These are phyloP conservation scores for Caenorhabditis doughertyi DNA, from an alignment of 2,888 invertebrate species.

Conservation along the genomic window DNA sequence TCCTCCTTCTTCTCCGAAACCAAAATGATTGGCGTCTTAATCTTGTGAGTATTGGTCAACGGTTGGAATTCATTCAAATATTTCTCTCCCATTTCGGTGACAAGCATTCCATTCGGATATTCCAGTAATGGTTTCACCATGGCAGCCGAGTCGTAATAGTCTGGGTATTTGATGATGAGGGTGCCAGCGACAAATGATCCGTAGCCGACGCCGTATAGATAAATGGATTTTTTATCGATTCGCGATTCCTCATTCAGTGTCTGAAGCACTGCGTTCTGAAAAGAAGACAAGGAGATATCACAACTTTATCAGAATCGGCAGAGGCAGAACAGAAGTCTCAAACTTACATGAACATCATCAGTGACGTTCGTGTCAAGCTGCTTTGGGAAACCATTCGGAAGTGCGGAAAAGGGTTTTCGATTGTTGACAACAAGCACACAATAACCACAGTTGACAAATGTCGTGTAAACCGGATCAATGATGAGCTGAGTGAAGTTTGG, in stretches of 20 bases:
- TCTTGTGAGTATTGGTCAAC: too few relatives aligned
- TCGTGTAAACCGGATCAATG: neutral
- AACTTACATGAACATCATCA: conserved; percentile 19
- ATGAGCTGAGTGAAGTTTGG: neutral
- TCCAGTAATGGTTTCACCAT: too few relatives aligned
- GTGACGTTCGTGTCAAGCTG: neutral
- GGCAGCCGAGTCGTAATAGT: neutral
- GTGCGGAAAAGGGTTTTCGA: conserved; percentile 1
- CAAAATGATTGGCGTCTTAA: too few relatives aligned
- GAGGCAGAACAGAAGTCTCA: too few relatives aligned
- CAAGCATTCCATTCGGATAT: too few relatives aligned
- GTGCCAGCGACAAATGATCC: conserved; percentile 4
- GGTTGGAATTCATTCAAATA: too few relatives aligned
- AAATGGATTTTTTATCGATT: neutral
- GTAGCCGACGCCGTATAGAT: neutral
- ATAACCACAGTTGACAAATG: conserved; percentile 8
- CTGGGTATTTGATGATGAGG: neutral
- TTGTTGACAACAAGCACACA: conserved; percentile 29
- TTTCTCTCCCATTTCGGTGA: too few relatives aligned
- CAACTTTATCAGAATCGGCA: too few relatives aligned
- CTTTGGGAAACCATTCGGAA: neutral
- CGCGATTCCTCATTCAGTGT: neutral
- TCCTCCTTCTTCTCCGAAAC: neutral
- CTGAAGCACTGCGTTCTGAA: conserved; percentile 1
- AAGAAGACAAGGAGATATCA: too few relatives aligned